phyloP scores from a whole-genome alignment of 1,140 invertebrate species.

The Bicyclus anynana region DNA sequence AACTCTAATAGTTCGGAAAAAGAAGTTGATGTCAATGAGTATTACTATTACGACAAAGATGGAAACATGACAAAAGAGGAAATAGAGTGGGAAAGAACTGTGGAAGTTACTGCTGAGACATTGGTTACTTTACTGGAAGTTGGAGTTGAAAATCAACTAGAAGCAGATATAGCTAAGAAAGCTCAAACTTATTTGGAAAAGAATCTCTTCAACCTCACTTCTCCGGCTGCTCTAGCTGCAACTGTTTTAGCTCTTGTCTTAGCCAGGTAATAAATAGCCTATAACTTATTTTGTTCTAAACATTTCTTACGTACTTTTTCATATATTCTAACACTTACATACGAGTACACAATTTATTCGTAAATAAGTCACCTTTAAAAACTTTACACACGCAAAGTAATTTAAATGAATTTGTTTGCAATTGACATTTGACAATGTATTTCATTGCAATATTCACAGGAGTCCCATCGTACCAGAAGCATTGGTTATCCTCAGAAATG shows the following conservation, averaged over 20 bases:
- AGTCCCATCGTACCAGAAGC: conserved; percentile 77
- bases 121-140: conserved; percentile 78
- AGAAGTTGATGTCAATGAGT: conserved; percentile 61
- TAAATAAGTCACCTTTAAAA: too few species aligned
- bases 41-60: conserved; percentile 70
- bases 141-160: conserved; percentile 78
- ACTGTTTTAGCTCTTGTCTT: conserved; percentile 78
- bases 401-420: too few species aligned
- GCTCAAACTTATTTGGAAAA: conserved; percentile 79
- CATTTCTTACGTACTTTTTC: too few species aligned
- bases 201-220: conserved; percentile 74
- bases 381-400: too few species aligned
- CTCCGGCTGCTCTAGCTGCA: conserved; percentile 77
- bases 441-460: conserved; percentile 44
- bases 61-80: conserved; percentile 71
- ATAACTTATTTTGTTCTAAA: too few species aligned
- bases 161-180: conserved; percentile 68
- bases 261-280: conserved; percentile 50
- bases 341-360: too few species aligned
- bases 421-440: too few species aligned
- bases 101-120: conserved; percentile 80
- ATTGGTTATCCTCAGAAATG: conserved; percentile 76
- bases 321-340: too few species aligned
- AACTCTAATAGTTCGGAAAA: conserved; percentile 48
- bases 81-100: conserved; percentile 72